phyloP scores from a whole-genome alignment of 2,797 vertebrate species.

The Xenentodon cancila region DNA sequence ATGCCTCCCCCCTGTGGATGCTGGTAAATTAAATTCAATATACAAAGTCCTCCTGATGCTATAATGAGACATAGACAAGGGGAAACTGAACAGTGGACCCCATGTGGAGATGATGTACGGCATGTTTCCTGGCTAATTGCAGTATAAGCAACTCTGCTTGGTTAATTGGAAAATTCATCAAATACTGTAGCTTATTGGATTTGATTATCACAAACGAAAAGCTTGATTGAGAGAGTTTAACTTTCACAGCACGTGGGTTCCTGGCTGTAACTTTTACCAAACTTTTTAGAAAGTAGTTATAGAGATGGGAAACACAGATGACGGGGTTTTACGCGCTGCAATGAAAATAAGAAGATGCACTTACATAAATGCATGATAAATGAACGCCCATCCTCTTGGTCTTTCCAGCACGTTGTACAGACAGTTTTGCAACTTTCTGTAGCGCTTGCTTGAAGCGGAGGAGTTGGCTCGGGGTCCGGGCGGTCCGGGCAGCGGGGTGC shows the following conservation, averaged over 20 bases:
- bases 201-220: too few relatives aligned
- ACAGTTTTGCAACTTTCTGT: constrained; percentile 92
- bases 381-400: constrained; percentile 96
- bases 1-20: constrained; percentile 12
- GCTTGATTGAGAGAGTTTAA: constrained; percentile 11
- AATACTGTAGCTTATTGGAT: constrained; percentile 22
- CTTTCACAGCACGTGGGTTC: background rate
- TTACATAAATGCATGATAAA: constrained; percentile 99
- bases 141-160: constrained; percentile 53
- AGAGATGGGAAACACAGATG: background rate
- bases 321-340: background rate
- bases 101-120: constrained; percentile 65
- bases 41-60: constrained; percentile 23
- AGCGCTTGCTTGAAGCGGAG: constrained; percentile 86
- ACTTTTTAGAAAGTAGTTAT: constrained; percentile 18
- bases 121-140: constrained; percentile 49
- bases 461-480: constrained; percentile 73
- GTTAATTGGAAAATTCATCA: constrained; percentile 67
- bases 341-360: constrained; percentile 44
- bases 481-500: constrained; percentile 82
- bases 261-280: background rate
- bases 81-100: constrained; percentile 57
- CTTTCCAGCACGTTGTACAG: constrained; percentile 98
- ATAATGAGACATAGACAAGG: constrained; percentile 44
- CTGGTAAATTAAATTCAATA: constrained; percentile 38